These are phyloP conservation scores for Poliocrania exsul DNA, from an alignment of 2,797 vertebrate genomes.

Conservation along the genomic window DNA sequence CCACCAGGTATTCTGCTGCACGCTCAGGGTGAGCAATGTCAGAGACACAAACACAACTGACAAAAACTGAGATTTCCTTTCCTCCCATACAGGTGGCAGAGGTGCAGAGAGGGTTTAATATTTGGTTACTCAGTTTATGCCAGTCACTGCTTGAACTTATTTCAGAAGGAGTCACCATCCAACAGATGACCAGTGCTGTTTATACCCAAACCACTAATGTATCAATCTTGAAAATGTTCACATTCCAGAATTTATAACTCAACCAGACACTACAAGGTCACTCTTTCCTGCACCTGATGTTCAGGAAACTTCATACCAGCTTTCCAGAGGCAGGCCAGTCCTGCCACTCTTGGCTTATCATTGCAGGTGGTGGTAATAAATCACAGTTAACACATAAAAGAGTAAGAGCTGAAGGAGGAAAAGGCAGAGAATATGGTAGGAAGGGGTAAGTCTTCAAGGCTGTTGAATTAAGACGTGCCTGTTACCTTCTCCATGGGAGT, in stretches of 20 bases:
- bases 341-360: not conserved
- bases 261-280: not conserved
- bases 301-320: not conserved
- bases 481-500: not conserved
- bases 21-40: fast-evolving
- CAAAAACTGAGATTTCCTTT: not conserved
- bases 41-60: not conserved
- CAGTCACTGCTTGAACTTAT: not conserved
- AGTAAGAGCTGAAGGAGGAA: slow-evolving; percentile 15
- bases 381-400: not conserved
- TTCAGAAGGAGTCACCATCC: not conserved
- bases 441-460: not conserved
- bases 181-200: not conserved
- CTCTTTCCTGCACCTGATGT: not conserved
- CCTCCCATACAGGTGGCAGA: not conserved
- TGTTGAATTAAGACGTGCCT: not conserved
- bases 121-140: not conserved
- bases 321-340: not conserved
- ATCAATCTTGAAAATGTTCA: not conserved
- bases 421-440: not conserved
- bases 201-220: not conserved
- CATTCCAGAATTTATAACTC: not conserved
- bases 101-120: not conserved
- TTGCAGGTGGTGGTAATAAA: not conserved
- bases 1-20: not conserved